Conservation (phyloP, 2,888 invertebrate species). For the Dioctria rufipes region DNA sequence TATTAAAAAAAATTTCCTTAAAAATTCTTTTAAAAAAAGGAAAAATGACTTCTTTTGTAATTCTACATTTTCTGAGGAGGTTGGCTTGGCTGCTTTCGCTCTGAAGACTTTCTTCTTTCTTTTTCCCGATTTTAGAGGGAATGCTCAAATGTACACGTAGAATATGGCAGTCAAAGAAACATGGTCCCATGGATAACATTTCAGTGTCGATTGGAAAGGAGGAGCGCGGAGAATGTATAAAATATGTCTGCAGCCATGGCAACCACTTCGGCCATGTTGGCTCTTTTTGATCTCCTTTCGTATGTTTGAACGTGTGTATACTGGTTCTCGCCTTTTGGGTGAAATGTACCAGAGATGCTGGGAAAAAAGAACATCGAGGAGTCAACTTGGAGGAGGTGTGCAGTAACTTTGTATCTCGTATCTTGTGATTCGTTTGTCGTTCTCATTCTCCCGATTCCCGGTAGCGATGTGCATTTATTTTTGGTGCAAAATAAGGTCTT, state of each 20-base stretch:
- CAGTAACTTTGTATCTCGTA: slow-evolving; percentile 12
- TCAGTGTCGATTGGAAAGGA: slow-evolving; percentile 26
- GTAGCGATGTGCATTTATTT: background rate
- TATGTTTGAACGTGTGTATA: background rate
- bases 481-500: background rate
- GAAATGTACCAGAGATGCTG: slow-evolving; percentile 39
- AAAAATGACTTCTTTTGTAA: slow-evolving; percentile 17
- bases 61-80: slow-evolving; percentile 2
- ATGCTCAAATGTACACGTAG: slow-evolving; percentile 4
- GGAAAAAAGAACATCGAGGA: background rate
- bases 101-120: slow-evolving; percentile 43
- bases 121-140: background rate
- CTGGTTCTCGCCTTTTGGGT: slow-evolving; percentile 28
- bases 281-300: slow-evolving; percentile 19
- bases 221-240: slow-evolving; percentile 52
- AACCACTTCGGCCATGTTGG: slow-evolving; percentile 58
- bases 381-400: background rate
- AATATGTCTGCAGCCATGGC: slow-evolving; percentile 58
- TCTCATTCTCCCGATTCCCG: background rate
- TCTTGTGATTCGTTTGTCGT: slow-evolving; percentile 30
- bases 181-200: slow-evolving; percentile 13
- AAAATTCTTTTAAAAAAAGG: background rate
- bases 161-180: background rate
- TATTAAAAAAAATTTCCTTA: background rate
- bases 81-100: background rate